Percentiles rank a stretch among this genome's conserved stretches.
These are phyloP conservation scores for Ciconia stormi DNA, from an alignment of 2,113 vertebrate species.

Conservation along the genomic window DNA sequence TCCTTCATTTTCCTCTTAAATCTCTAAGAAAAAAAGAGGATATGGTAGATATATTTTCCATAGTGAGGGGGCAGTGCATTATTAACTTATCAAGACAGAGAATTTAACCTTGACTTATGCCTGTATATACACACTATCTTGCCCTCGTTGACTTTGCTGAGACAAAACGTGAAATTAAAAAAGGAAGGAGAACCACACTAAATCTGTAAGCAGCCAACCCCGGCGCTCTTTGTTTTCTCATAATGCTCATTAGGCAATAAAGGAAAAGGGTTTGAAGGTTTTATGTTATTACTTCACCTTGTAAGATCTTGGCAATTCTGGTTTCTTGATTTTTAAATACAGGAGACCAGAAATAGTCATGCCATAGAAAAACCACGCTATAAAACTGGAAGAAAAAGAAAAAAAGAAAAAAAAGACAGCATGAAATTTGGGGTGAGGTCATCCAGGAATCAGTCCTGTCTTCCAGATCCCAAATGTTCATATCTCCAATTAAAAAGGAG, in stretches of 20 bases:
- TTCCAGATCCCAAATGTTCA: background rate
- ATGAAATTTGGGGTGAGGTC: background rate
- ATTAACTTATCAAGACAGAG: background rate
- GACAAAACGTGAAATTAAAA: background rate
- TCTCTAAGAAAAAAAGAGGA: background rate
- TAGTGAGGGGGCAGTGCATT: background rate
- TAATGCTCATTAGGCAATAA: background rate
- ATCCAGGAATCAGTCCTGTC: background rate
- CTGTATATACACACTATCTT: background rate
- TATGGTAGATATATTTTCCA: background rate
- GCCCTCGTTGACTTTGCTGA: background rate
- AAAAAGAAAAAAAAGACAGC: background rate
- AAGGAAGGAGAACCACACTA: background rate
- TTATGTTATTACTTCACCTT: conserved; percentile 70
- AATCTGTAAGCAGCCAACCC: background rate
- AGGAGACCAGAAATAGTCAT: conserved; percentile 84
- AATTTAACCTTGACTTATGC: background rate
- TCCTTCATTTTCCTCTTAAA: background rate
- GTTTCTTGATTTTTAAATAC: conserved; percentile 87
- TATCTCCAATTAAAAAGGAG: background rate
- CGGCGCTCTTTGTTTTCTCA: background rate
- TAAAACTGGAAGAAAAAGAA: conserved; percentile 75
- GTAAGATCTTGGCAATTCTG: conserved; percentile 81
- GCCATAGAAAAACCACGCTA: conserved; percentile 87
- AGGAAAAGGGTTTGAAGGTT: background rate